Conservation (phyloP, 1,140 invertebrate species). For the Drosophila auraria region DNA sequence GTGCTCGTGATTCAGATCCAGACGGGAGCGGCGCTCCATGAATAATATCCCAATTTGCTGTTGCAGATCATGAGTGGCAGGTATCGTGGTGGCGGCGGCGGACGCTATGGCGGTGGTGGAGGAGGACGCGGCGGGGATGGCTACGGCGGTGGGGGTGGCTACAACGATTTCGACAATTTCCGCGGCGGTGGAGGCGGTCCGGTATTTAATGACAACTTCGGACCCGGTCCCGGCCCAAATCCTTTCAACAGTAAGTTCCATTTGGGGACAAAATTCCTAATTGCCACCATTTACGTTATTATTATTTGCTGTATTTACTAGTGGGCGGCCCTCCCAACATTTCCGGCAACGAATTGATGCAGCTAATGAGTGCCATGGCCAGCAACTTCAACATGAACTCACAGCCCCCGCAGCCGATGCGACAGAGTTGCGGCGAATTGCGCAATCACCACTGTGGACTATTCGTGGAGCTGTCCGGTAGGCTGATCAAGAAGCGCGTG, state of each 20-base stretch:
- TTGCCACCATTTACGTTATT: conserved; percentile 2
- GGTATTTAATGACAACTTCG: conserved; percentile 71
- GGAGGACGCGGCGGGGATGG: conserved; percentile 53
- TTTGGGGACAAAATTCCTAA: neutral
- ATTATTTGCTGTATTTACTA: conserved; percentile 12
- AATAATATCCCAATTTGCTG: neutral
- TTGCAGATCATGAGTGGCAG: conserved; percentile 77
- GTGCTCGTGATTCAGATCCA: conserved; percentile 43
- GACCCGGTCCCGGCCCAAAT: conserved; percentile 64
- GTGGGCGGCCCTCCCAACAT: conserved; percentile 68
- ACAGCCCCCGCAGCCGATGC: conserved; percentile 74
- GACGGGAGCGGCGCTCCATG: neutral
- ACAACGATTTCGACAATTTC: conserved; percentile 72
- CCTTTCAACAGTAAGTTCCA: conserved; percentile 71
- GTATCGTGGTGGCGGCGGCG: conserved; percentile 69
- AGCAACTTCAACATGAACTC: conserved; percentile 83
- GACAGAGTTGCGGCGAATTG: conserved; percentile 84
- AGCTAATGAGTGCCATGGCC: conserved; percentile 79
- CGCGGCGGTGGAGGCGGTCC: conserved; percentile 52
- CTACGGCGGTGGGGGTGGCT: conserved; percentile 58
- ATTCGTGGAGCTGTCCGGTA: conserved; percentile 83
- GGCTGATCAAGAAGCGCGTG: conserved; percentile 82
- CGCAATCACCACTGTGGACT: conserved; percentile 77
- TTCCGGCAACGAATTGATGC: conserved; percentile 77
- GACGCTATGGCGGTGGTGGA: conserved; percentile 44